A percentile compares a stretch with the other conserved stretches of the same genome.
These are phyloP conservation scores for Clarias fuscus DNA, from an alignment of 2,797 vertebrate genomes.

Conservation along the genomic window DNA sequence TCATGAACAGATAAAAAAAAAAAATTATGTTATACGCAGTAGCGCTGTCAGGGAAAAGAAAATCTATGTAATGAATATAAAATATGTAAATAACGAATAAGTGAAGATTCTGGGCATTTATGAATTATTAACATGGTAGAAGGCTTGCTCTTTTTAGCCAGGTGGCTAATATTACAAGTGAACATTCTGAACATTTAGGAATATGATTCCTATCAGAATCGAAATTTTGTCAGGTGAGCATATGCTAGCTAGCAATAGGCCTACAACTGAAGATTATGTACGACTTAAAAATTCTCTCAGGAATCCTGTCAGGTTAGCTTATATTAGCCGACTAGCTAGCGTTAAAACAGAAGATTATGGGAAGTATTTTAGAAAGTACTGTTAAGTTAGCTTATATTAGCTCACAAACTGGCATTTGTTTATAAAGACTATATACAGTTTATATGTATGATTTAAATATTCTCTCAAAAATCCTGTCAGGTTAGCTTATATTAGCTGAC, in stretches of 20 bases:
- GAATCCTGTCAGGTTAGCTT: neutral
- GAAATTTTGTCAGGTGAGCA: too few relatives aligned
- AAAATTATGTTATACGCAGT: neutral
- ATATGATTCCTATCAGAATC: neutral
- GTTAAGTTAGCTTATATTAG: neutral
- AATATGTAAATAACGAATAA: neutral
- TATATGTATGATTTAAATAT: neutral
- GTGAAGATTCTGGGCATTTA: neutral
- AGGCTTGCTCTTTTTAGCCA: neutral
- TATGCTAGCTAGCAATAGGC: too few relatives aligned
- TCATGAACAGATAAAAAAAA: neutral
- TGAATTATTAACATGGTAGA: neutral
- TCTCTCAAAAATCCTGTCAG: too few relatives aligned
- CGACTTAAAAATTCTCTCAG: neutral
- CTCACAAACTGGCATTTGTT: neutral
- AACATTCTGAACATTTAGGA: neutral
- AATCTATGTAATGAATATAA: too few relatives aligned
- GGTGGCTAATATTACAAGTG: neutral
- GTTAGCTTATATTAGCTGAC: too few relatives aligned
- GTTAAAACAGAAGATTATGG: neutral
- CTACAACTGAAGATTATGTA: too few relatives aligned
- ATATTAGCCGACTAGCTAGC: neutral
- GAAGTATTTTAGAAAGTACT: neutral
- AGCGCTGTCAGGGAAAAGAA: neutral
- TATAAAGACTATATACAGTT: neutral